A percentile compares a stretch with the other conserved stretches of the same genome.
Evolutionary conservation across 1,140 invertebrate genomes (phyloP).

Genomic region (Neodiprion lecontei): DNA sequence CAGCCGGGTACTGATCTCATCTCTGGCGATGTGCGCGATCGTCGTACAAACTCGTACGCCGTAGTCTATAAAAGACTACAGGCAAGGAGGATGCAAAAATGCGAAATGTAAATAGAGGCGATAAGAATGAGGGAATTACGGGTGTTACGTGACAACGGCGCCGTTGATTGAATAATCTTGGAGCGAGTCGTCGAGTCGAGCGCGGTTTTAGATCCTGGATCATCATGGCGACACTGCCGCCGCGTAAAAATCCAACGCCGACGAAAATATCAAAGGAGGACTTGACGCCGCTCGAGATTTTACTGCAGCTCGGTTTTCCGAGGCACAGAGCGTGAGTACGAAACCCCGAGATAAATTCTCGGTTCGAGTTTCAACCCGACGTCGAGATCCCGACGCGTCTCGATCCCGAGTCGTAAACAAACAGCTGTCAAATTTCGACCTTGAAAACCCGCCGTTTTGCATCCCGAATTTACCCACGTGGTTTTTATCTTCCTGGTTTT

Average conservation of each 20-base stretch:
- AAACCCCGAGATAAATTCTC: background rate
- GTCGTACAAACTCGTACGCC: too few species aligned
- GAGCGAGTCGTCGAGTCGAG: too few species aligned
- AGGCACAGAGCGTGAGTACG: slow-evolving; percentile 82
- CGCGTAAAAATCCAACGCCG: slow-evolving; percentile 71
- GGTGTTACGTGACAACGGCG: too few species aligned
- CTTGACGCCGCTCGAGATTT: slow-evolving; percentile 77
- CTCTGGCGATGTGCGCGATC: too few species aligned
- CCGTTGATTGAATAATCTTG: too few species aligned
- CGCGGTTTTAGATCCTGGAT: too few species aligned
- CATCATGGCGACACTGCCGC: slow-evolving; percentile 72
- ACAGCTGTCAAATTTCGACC: slow-evolving; percentile 43
- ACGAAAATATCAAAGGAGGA: slow-evolving; percentile 76
- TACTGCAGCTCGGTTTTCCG: slow-evolving; percentile 87
- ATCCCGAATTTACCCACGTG: background rate
- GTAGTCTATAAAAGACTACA: too few species aligned
- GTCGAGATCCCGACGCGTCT: background rate
- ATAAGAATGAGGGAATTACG: too few species aligned
- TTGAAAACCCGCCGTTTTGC: background rate
- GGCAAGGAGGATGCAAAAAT: too few species aligned
- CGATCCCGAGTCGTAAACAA: slow-evolving; percentile 39
- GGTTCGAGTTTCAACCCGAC: too few species aligned
- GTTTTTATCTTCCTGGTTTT: slow-evolving; percentile 12
- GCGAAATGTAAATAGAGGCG: too few species aligned
- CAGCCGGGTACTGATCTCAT: too few species aligned